Base-by-base conservation (phyloP, 2,113 vertebrate species). In the Chrysemys picta region DNA sequence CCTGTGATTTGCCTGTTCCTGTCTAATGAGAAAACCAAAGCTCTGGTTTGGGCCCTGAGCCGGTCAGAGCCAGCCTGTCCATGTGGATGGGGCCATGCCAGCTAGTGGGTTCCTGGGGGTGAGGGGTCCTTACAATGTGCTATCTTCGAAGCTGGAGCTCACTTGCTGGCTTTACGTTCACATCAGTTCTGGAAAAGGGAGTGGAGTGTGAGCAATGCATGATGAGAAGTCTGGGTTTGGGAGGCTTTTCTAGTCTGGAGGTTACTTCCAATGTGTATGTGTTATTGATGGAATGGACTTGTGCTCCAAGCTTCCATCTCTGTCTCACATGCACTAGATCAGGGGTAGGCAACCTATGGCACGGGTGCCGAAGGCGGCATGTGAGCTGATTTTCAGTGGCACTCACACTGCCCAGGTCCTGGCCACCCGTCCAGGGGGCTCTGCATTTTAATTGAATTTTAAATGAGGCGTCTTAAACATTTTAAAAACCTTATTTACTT, bases 141-240 rank as follows among this genome's bases (percentile, higher is more conserved):
- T 81, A 11, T 47, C 76, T 80, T 62, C 56, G n/a, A 49, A 10
- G 11, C 16, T 78, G 81, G 86, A 78, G 87, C 50, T 31, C 83
- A 38, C 80, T 69, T 56, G 69, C 87, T 35, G 57, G 59, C 78
- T 42, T 19, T 56, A 16, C 6, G 35, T 5, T 45, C 35, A 29
- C 78, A 72, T 62, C 85, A 78, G 45, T 72, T 85, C 92, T 89
- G 88, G 83, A 84, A 82, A 59, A 53, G 80, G 82, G 72, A 69
- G 16, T 14, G 53, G 82, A 13, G 50, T 57, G n/a, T 31, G 25
- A 10, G 38, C 84, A 13, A 47, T 45, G 87, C 38, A 6, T 5
- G 29, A 38, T 72, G 65, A 17, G 19, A 38, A 4, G 42, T 2
- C 54, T 80, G 16, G 42, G 42, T 29, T 16, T 42, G 38, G 22